Base-by-base conservation (phyloP, 2,113 vertebrate species). In the Archocentrus centrarchus region DNA sequence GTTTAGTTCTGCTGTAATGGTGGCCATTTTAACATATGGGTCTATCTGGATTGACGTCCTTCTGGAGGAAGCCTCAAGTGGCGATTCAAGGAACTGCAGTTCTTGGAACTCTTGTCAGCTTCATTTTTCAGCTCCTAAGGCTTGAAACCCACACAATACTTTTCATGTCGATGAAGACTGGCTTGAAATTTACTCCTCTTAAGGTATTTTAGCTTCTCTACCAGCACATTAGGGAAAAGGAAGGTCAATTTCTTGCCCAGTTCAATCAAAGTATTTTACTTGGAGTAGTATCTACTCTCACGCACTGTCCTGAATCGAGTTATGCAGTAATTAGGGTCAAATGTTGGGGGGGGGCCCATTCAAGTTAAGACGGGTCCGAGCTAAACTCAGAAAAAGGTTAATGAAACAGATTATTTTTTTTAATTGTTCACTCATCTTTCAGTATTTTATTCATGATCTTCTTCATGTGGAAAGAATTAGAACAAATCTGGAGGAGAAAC, bases 141-240 rank as follows among this genome's bases (percentile, higher is more conserved):
- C 47, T 91, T 84, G 91, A 83, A 91, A 86, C 86, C 77, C 90
- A 86, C 91, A 18, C 80, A 60, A 17, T 30, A 64, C 75, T 88
- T 87, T 89, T 90, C 47, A 89, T 85, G 85, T 81, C 7, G 4
- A 73, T 55, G 47, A 58, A 11, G 60, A 73, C 78, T 10, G 64
- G 53, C 63, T 83, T 57, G 57, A 85, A 82, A 86, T 81, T 55
- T 47, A 27, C 35, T 79, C 60, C 55, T 76, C 90, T 81, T 59
- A 79, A 80, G 81, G 82, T 53, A 4, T 68, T 85, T 89, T 22
- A 81, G 62, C 87, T 66, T 77, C 82, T 81, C 78, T n/a, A 3
- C 44, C 57, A 6, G 75, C 78, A 62, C 81, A 62, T 86, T 84
- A 80, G 60, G n/a, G 80, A 32, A 58, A 60, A 76, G 32, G 30